Conservation (phyloP, 64 coral and sea anemone genomes). For the Anthopleura sola region DNA sequence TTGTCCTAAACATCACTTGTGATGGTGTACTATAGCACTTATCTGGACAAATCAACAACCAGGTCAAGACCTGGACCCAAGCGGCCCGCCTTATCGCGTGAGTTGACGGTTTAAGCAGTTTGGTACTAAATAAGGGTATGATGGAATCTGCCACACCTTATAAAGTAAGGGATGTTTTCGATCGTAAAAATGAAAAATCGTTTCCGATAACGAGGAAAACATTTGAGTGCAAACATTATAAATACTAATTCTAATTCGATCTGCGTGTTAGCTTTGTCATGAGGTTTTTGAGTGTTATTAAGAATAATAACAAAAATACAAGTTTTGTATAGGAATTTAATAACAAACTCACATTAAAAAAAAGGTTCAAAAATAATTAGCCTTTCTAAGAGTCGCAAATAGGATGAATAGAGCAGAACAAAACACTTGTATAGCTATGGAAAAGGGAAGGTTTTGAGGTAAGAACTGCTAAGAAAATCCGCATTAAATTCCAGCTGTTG, state of each 20-base stretch:
- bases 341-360: too few relatives aligned
- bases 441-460: not conserved
- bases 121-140: not conserved
- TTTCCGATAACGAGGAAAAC: not conserved
- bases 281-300: too few relatives aligned
- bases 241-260: too few relatives aligned
- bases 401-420: too few relatives aligned
- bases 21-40: not conserved
- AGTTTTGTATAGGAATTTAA: not conserved
- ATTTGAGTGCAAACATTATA: not conserved
- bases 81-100: not conserved
- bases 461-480: not conserved
- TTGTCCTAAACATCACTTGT: not conserved
- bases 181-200: not conserved
- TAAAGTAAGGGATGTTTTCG: not conserved
- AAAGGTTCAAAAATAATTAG: too few relatives aligned
- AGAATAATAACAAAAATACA: too few relatives aligned
- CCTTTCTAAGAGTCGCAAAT: too few relatives aligned
- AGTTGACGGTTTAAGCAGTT: conserved; percentile 6
- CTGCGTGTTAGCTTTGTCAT: too few relatives aligned
- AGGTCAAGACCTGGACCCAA: not conserved
- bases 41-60: conserved; percentile 20
- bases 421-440: too few relatives aligned
- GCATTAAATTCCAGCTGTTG: not conserved
- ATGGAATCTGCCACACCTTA: not conserved